A percentile compares a stretch with the other conserved stretches of the same genome.
These are phyloP conservation scores for Drosophila nigricruria DNA, from an alignment of 2,888 invertebrate genomes.

Conservation along the genomic window DNA sequence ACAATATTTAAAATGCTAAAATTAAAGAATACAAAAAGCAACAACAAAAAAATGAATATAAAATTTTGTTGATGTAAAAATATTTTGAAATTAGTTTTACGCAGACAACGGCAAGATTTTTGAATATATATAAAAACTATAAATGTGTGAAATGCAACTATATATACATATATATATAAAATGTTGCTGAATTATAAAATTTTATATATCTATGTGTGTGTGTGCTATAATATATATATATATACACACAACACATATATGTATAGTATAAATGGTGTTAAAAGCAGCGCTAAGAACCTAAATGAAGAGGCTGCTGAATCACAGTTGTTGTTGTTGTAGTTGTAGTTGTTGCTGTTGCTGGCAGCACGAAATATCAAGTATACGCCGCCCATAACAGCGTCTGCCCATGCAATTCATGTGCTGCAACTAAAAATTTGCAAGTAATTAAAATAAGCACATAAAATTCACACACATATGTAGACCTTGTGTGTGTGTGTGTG, in stretches of 20 bases:
- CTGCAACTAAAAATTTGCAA: conserved; percentile 64
- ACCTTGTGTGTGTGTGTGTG: conserved; percentile 21
- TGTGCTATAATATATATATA: neutral
- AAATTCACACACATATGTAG: conserved; percentile 28
- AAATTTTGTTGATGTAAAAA: conserved; percentile 26
- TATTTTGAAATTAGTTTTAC: conserved; percentile 41
- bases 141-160: conserved; percentile 14
- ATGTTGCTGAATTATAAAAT: conserved; percentile 20
- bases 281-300: conserved; percentile 34
- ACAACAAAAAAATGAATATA: conserved; percentile 2
- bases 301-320: conserved; percentile 38
- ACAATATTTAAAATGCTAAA: conserved; percentile 12
- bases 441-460: conserved; percentile 71
- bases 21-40: conserved; percentile 18
- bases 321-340: conserved; percentile 24
- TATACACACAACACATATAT: conserved; percentile 1
- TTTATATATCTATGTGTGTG: conserved; percentile 1
- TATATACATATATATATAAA: conserved; percentile 16
- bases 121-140: conserved; percentile 24
- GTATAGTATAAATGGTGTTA: conserved; percentile 50
- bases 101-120: conserved; percentile 37
- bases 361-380: conserved; percentile 63
- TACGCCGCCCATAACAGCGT: conserved; percentile 41
- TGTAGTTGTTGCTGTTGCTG: conserved; percentile 27
- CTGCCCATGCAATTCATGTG: conserved; percentile 57